phyloP scores from a whole-genome alignment of 2,113 vertebrate genomes.

The Circaetus cinerascens region DNA sequence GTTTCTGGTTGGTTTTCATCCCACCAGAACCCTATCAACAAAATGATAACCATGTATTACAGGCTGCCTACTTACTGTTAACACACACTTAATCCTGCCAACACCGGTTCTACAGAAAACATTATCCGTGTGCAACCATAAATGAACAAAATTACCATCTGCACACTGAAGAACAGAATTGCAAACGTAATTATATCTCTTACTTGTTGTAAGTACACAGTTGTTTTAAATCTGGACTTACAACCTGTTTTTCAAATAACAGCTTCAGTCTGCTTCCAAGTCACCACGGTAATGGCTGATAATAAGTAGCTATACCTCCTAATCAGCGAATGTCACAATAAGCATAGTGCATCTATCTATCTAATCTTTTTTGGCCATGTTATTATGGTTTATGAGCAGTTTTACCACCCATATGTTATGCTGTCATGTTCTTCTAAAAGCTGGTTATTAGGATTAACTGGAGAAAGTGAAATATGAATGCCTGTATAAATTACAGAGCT shows the following conservation, averaged over 20 bases:
- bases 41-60: slow-evolving; percentile 36
- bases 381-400: slow-evolving; percentile 55
- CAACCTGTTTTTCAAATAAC: slow-evolving; percentile 47
- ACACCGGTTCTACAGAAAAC: not conserved
- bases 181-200: slow-evolving; percentile 61
- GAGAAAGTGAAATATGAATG: slow-evolving; percentile 51
- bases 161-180: slow-evolving; percentile 21
- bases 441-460: slow-evolving; percentile 56
- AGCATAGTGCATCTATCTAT: slow-evolving; percentile 29
- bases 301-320: slow-evolving; percentile 54
- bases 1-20: slow-evolving; percentile 9
- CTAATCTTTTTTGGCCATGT: slow-evolving; percentile 25
- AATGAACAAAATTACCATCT: slow-evolving; percentile 67
- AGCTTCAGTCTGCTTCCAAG: slow-evolving; percentile 42
- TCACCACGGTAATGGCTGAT: slow-evolving; percentile 45
- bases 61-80: slow-evolving; percentile 34
- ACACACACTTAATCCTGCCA: slow-evolving; percentile 43
- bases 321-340: slow-evolving; percentile 57
- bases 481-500: slow-evolving; percentile 13
- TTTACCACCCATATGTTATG: slow-evolving; percentile 52
- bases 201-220: slow-evolving; percentile 32
- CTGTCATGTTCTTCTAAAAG: slow-evolving; percentile 53
- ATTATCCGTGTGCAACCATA: slow-evolving; percentile 38
- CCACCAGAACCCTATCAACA: not conserved
- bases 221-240: slow-evolving; percentile 49